Evolutionary conservation across 2,797 vertebrate genomes (phyloP), one percentile per base, ranked within the genome.

Genomic region (Myotis planiceps): DNA sequence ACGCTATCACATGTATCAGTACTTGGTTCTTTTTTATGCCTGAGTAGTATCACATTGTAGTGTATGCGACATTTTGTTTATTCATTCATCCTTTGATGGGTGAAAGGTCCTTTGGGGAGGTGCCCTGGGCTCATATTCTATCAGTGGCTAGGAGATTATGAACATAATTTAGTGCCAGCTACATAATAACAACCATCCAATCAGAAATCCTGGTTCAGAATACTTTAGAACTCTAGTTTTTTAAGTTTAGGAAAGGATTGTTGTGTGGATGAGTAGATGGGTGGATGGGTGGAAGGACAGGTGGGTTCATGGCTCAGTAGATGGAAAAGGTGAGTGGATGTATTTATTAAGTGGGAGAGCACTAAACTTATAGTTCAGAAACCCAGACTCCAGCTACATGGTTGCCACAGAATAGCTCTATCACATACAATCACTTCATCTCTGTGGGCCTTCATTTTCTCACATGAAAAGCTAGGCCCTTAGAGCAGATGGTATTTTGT

Each of bases 321-420:
- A 2, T 79, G 53, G 34, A 18, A 42, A 79, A 9, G 6, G 10
- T 49, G 45, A 21, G 9, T 78, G 37, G 81, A 32, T 68, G 5
- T 5, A 58, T 58, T 79, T 49, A 34, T 74, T 91, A 69, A 93
- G 45, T 71, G 63, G 25, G 32, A 81, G 29, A 65, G 29, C 21
- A 68, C 34, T 84, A n/a, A 78, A 58, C 60, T 51, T 55, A 37
- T 76, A 94, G 37, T 58, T 85, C 34, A 88, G 71, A 92, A 90
- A 10, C 12, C 5, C 37, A 82, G 39, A 37, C 55, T 69, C 37
- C 34, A 91, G 32, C 15, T 53, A 47, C n/a, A 14, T 83, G 23
- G 53, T 93, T 80, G 47, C 23, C 60, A 83, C 0, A 47, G 39
- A 9, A 55, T 53, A 53, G 32, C 39, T 92, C 86, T 83, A 4